Evolutionary conservation across 2,113 vertebrate genomes (phyloP).

Genomic region (Bucco capensis): DNA sequence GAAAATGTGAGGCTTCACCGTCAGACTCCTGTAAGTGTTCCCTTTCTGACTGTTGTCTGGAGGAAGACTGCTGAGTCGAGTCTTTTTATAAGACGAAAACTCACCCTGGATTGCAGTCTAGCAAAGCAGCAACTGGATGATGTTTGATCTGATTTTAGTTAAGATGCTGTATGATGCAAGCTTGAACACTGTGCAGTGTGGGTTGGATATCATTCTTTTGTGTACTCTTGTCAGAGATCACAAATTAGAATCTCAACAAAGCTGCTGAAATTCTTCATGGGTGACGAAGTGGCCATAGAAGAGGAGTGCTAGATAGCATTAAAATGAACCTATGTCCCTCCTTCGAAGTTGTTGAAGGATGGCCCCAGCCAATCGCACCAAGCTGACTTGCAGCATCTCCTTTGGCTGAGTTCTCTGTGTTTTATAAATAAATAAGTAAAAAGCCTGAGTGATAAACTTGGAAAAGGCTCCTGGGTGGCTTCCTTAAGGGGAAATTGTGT

Average conservation of each 20-base stretch:
- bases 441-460: neutral
- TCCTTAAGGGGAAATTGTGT: neutral
- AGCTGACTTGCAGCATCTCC: neutral
- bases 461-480: neutral
- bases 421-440: neutral
- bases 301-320: neutral
- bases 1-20: neutral
- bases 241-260: neutral
- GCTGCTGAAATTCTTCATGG: neutral
- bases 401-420: neutral
- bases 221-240: rapidly evolving
- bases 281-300: neutral
- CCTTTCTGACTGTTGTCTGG: neutral
- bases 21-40: rapidly evolving
- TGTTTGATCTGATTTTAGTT: neutral
- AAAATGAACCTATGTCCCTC: neutral
- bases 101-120: neutral
- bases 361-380: neutral
- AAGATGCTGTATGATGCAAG: rapidly evolving
- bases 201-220: neutral
- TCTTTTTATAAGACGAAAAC: neutral
- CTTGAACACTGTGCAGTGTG: neutral
- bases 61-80: neutral
- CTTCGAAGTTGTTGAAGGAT: neutral
- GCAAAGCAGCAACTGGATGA: neutral